phyloP scores from a whole-genome alignment of 1,140 invertebrate species.

The Drosophila littoralis region DNA sequence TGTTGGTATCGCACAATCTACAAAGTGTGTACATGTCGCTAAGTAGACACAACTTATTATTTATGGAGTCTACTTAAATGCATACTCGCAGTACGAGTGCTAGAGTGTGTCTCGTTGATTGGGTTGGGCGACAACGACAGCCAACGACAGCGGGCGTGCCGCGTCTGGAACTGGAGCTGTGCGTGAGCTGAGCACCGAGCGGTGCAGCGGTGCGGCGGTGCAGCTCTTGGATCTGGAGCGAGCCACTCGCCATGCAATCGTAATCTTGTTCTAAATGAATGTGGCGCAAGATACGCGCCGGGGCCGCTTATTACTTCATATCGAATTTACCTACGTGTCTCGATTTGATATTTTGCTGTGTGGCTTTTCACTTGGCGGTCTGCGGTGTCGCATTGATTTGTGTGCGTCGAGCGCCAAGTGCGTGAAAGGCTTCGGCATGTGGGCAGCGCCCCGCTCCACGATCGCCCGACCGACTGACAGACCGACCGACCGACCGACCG shows the following conservation, averaged over 20 bases:
- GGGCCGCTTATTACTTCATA: slow-evolving; percentile 71
- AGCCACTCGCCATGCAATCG: slow-evolving; percentile 45
- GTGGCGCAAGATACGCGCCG: slow-evolving; percentile 68
- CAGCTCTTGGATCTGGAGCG: slow-evolving; percentile 33
- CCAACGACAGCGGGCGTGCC: slow-evolving; percentile 70
- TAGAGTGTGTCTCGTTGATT: slow-evolving; percentile 54
- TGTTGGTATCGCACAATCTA: slow-evolving; percentile 61
- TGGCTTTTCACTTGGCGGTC: slow-evolving; percentile 24
- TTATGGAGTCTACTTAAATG: slow-evolving; percentile 74
- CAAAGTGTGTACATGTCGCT: slow-evolving; percentile 70
- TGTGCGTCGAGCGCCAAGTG: slow-evolving; percentile 45
- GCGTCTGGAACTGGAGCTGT: slow-evolving; percentile 13
- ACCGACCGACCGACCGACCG: no score
- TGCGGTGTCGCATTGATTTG: slow-evolving; percentile 57
- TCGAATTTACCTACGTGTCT: slow-evolving; percentile 73
- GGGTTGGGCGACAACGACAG: slow-evolving; percentile 70
- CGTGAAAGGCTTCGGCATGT: slow-evolving; percentile 51
- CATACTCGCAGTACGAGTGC: slow-evolving; percentile 14
- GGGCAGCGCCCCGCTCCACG: slow-evolving; percentile 25
- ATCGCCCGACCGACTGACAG: no score
- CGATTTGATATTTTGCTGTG: slow-evolving; percentile 17
- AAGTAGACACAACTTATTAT: slow-evolving; percentile 81
- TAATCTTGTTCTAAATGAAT: slow-evolving; percentile 78
- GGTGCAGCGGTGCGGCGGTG: slow-evolving; percentile 23
- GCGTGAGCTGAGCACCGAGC: slow-evolving; percentile 24